Conservation (phyloP, 2,797 vertebrate species). For the Dendrocincla tyrannina region DNA sequence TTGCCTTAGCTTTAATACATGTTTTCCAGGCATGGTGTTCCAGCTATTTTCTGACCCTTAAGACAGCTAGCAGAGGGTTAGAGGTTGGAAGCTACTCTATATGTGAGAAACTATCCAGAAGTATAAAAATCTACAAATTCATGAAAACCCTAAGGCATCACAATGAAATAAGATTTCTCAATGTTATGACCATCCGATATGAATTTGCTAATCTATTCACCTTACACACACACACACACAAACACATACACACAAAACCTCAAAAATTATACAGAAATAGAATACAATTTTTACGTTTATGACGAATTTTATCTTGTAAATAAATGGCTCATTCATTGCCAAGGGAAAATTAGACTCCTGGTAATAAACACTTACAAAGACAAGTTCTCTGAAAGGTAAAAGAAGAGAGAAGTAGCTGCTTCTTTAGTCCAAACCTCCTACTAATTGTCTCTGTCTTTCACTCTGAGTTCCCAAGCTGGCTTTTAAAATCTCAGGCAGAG, state of each 20-base stretch:
- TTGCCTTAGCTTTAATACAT: too few relatives aligned
- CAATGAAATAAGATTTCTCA: not conserved
- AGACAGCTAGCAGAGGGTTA: too few relatives aligned
- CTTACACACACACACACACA: not conserved
- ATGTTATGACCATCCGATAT: not conserved
- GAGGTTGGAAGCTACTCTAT: too few relatives aligned
- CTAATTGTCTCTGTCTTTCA: not conserved
- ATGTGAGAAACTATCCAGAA: too few relatives aligned
- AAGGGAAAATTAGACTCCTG: not conserved
- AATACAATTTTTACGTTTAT: not conserved
- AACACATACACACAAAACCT: not conserved
- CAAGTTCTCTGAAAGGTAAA: not conserved
- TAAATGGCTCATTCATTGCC: not conserved
- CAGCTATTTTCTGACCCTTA: too few relatives aligned
- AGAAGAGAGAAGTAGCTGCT: not conserved
- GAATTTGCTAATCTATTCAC: not conserved
- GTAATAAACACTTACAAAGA: not conserved
- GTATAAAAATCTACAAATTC: too few relatives aligned
- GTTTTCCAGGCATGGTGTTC: too few relatives aligned
- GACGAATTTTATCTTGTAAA: not conserved
- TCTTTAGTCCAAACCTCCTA: not conserved
- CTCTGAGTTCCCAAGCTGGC: not conserved
- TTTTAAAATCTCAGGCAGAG: not conserved
- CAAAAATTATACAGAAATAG: not conserved
- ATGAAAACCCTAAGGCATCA: too few relatives aligned